Conservation (phyloP, 2,888 invertebrate genomes). For the Furcula furcula region DNA sequence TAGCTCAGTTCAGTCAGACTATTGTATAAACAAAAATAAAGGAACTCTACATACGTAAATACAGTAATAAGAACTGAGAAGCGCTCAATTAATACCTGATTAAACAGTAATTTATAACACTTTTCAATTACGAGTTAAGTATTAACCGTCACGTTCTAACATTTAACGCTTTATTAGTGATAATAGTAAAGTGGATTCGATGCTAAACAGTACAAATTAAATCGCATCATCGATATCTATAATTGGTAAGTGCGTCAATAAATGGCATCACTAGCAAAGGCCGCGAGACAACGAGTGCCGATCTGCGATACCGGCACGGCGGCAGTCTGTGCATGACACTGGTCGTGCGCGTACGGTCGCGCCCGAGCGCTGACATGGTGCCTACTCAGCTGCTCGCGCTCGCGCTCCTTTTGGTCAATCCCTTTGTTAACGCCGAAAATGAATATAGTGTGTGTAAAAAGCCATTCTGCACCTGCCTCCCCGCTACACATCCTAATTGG, state of each 20-base stretch:
- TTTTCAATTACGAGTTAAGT: conserved; percentile 28
- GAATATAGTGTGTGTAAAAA: conserved; percentile 69
- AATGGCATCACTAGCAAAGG: conserved; percentile 48
- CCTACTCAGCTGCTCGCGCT: conserved; percentile 53
- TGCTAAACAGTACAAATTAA: conserved; percentile 42
- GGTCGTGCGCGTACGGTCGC: conserved; percentile 56
- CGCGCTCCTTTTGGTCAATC: conserved; percentile 78
- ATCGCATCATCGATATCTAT: conserved; percentile 64
- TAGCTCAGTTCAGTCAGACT: too few species aligned
- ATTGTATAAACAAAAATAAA: too few species aligned
- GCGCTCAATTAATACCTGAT: conserved; percentile 3
- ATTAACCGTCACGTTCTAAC: conserved; percentile 34
- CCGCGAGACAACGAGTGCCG: conserved; percentile 33
- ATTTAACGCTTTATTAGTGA: conserved; percentile 31
- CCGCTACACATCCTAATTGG: conserved; percentile 81
- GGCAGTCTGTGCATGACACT: conserved; percentile 60
- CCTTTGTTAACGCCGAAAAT: conserved; percentile 36
- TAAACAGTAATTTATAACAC: conserved; percentile 6
- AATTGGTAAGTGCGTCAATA: conserved; percentile 41
- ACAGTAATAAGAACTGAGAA: not conserved
- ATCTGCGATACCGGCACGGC: conserved; percentile 9
- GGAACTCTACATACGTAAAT: too few species aligned
- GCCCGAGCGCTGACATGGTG: conserved; percentile 67
- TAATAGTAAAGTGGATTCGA: conserved; percentile 28
- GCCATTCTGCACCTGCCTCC: conserved; percentile 82